Conservation (phyloP, 2,888 invertebrate genomes). For the Caenorhabditis angaria region DNA sequence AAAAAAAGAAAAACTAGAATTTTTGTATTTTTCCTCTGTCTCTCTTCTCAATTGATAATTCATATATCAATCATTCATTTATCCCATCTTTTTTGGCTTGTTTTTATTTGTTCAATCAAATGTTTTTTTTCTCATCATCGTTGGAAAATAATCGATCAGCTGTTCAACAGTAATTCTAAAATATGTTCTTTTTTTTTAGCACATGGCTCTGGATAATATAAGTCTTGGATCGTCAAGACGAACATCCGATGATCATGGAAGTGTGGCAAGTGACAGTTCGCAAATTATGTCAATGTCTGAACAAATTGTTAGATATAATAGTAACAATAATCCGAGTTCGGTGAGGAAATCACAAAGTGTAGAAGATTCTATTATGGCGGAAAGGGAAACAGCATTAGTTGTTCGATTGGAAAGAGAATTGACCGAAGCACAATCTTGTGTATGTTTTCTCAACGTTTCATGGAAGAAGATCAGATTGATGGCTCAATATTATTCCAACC, state of each 20-base stretch:
- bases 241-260: conserved; percentile 25
- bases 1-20: too few relatives aligned
- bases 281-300: conserved; percentile 53
- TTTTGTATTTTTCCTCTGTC: too few relatives aligned
- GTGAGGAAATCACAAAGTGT: conserved; percentile 10
- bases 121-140: too few relatives aligned
- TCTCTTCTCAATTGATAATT: too few relatives aligned
- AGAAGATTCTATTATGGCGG: conserved; percentile 14
- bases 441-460: conserved; percentile 38
- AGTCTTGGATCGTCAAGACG: conserved; percentile 25
- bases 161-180: too few relatives aligned
- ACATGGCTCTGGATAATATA: conserved; percentile 4
- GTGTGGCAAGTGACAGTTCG: conserved; percentile 24
- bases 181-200: too few relatives aligned
- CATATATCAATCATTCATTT: too few relatives aligned
- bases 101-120: too few relatives aligned
- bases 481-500: not conserved
- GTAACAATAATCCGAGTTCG: conserved; percentile 17
- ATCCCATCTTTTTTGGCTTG: too few relatives aligned
- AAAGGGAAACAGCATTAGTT: conserved; percentile 33
- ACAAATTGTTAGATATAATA: conserved; percentile 47
- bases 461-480: too few relatives aligned
- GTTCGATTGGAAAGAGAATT: conserved; percentile 52
- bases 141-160: too few relatives aligned
- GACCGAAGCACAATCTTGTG: conserved; percentile 55